Percentiles rank a stretch among this genome's conserved stretches.
Evolutionary conservation across 2,113 vertebrate genomes (phyloP).

Genomic region (Pomatostomus ruficeps): DNA sequence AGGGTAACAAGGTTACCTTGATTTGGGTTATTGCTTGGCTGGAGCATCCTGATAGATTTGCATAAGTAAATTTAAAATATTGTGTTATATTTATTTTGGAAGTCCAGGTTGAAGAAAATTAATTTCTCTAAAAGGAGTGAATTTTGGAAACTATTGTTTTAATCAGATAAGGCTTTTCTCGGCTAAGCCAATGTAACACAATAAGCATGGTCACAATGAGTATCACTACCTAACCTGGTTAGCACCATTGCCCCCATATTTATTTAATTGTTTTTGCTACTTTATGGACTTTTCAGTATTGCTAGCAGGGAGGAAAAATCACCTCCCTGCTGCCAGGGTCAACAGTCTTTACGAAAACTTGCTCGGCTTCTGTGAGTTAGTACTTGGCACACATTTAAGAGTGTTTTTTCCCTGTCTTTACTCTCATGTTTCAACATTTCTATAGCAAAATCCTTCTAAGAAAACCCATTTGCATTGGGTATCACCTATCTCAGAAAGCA

Average conservation of each 20-base stretch:
- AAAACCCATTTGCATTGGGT: not conserved
- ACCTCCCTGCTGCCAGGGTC: not conserved
- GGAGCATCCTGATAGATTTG: not conserved
- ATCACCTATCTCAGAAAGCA: not conserved
- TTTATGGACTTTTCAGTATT: not conserved
- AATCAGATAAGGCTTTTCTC: constrained; percentile 27
- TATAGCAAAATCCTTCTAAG: not conserved
- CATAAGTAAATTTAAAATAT: constrained; percentile 17
- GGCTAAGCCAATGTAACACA: not conserved
- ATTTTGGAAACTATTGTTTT: constrained; percentile 16
- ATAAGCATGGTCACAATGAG: not conserved
- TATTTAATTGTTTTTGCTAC: constrained; percentile 23
- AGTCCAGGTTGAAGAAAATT: not conserved
- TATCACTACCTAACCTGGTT: not conserved
- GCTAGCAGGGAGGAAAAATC: not conserved
- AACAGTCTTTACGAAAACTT: constrained; percentile 9
- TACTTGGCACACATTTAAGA: not conserved
- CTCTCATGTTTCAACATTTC: not conserved
- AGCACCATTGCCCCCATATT: not conserved
- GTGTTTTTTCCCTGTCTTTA: not conserved
- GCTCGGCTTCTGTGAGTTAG: not conserved
- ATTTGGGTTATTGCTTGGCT: not conserved
- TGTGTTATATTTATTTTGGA: constrained; percentile 31
- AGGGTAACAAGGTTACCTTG: not conserved
- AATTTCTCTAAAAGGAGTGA: not conserved